Conservation (phyloP, 2,113 vertebrate species). For the Xiphias gladius region DNA sequence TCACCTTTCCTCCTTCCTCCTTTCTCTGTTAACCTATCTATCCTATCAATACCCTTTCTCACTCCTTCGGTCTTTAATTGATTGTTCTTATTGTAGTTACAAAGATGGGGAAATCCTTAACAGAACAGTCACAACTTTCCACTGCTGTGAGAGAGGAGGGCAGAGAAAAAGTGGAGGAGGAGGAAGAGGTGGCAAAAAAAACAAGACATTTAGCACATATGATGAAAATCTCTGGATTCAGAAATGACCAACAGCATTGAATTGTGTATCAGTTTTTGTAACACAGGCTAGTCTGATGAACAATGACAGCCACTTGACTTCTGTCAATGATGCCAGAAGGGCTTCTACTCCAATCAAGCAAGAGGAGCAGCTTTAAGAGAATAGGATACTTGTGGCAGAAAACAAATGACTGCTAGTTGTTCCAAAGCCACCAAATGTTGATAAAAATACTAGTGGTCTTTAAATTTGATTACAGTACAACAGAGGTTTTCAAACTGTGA, state of each 20-base stretch:
- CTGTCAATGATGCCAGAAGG: slow-evolving; percentile 24
- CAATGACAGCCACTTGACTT: slow-evolving; percentile 15
- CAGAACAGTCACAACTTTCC: neutral
- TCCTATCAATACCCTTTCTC: neutral
- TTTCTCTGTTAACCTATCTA: neutral
- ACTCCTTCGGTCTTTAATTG: neutral
- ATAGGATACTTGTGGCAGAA: neutral
- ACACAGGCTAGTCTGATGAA: too few relatives aligned
- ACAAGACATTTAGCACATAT: neutral
- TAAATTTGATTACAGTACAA: slow-evolving; percentile 17
- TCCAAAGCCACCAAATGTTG: slow-evolving; percentile 31
- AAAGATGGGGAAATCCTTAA: slow-evolving; percentile 8
- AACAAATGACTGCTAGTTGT: slow-evolving; percentile 36
- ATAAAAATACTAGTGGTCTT: slow-evolving; percentile 19
- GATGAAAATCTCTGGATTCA: neutral
- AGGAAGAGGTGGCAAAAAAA: too few relatives aligned
- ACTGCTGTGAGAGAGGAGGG: neutral
- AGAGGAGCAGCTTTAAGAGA: neutral
- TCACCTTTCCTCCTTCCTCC: neutral
- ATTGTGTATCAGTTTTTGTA: too few relatives aligned
- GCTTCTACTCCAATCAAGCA: slow-evolving; percentile 36
- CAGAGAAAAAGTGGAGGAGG: too few relatives aligned
- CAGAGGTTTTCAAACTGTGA: slow-evolving; percentile 3
- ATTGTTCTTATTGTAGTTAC: neutral
- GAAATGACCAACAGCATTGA: too few relatives aligned